Evolutionary conservation across 2,113 vertebrate genomes (phyloP).

Genomic region (Erythrolamprus reginae): DNA sequence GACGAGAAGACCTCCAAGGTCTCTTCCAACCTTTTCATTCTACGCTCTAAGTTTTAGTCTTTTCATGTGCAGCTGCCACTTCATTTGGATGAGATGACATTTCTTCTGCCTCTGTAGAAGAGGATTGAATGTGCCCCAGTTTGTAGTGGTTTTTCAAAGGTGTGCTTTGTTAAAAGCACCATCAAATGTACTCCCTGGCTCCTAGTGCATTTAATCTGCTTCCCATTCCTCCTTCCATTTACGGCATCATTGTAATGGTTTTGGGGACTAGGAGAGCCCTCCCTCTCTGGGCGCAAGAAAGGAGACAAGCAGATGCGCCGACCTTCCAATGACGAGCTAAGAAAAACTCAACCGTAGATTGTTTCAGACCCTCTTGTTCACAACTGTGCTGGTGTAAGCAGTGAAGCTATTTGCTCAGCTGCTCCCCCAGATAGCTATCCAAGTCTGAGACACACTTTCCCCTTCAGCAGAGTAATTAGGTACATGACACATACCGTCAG

Average conservation of each 20-base stretch:
- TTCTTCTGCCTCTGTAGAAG: neutral
- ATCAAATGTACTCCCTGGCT: neutral
- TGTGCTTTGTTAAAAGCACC: neutral
- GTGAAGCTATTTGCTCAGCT: neutral
- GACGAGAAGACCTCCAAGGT: neutral
- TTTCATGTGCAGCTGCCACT: neutral
- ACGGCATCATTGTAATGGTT: neutral
- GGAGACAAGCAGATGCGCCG: neutral
- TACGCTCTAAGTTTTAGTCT: neutral
- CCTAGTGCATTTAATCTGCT: neutral
- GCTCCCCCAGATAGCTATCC: neutral
- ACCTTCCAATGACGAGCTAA: neutral
- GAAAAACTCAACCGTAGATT: neutral
- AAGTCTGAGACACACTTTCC: neutral
- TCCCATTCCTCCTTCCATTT: neutral
- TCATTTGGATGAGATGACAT: neutral
- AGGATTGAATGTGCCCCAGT: neutral
- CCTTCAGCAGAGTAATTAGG: slow-evolving; percentile 5
- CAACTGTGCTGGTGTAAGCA: neutral
- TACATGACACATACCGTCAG: slow-evolving; percentile 11
- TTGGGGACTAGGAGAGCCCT: neutral
- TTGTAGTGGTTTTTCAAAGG: neutral
- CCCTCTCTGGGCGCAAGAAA: neutral
- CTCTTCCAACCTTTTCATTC: neutral
- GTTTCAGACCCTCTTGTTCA: neutral